phyloP scores from a whole-genome alignment of 2,888 invertebrate species.

The Scotopteryx bipunctaria region DNA sequence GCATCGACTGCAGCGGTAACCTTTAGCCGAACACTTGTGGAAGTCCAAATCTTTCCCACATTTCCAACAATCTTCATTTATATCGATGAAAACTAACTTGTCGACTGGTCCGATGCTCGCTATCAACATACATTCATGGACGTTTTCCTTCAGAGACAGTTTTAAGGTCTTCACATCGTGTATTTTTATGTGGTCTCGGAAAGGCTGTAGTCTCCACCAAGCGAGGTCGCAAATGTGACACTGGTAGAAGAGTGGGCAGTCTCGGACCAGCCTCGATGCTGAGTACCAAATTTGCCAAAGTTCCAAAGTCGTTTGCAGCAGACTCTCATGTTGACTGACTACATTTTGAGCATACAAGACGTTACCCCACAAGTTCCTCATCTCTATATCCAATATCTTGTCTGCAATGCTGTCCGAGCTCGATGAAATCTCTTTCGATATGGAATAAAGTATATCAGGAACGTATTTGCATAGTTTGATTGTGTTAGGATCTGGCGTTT shows the following conservation, averaged over 20 bases:
- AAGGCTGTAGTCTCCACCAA: slow-evolving; percentile 55
- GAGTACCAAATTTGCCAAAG: slow-evolving; percentile 44
- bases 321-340: neutral
- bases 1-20: slow-evolving; percentile 41
- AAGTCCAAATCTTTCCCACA: slow-evolving; percentile 42
- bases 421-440: slow-evolving; percentile 24
- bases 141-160: slow-evolving; percentile 27
- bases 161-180: slow-evolving; percentile 14
- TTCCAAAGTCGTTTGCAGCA: slow-evolving; percentile 37
- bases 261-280: slow-evolving; percentile 20
- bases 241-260: slow-evolving; percentile 52
- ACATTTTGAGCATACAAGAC: neutral
- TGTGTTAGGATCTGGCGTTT: neutral
- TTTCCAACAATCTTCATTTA: slow-evolving; percentile 44
- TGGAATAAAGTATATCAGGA: slow-evolving; percentile 25
- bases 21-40: neutral
- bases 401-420: slow-evolving; percentile 37
- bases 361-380: slow-evolving; percentile 42
- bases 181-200: slow-evolving; percentile 45
- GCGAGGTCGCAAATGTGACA: slow-evolving; percentile 54
- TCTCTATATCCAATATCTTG: slow-evolving; percentile 37
- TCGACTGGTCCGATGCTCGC: slow-evolving; percentile 14
- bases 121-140: slow-evolving; percentile 43
- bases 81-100: slow-evolving; percentile 6
- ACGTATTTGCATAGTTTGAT: slow-evolving; percentile 12